Evolutionary conservation across 2,888 invertebrate species (phyloP).

Genomic region (Lycophotia porphyrea): DNA sequence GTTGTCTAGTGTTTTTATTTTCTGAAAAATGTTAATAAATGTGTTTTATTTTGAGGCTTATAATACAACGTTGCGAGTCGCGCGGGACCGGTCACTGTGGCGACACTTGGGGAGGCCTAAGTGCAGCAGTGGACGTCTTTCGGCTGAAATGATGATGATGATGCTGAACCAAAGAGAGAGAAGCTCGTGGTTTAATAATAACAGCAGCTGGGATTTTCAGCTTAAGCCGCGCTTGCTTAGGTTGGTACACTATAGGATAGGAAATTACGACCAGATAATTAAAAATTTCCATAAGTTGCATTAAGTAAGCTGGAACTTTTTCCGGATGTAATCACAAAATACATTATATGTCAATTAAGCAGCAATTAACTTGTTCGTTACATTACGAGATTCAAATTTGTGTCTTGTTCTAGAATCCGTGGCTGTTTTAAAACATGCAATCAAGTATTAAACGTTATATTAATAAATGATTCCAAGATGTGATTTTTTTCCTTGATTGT

Average conservation of each 20-base stretch:
- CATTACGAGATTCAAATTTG: neutral
- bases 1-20: slow-evolving; percentile 96
- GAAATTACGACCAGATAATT: neutral
- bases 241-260: no score
- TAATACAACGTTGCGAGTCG: no score
- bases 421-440: neutral
- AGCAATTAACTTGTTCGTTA: neutral
- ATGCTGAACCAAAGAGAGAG: no score
- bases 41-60: neutral
- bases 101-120: no score
- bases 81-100: no score
- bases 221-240: no score
- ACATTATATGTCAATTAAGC: neutral
- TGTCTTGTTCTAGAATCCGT: neutral
- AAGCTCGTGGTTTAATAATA: no score
- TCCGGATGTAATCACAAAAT: neutral
- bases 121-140: no score
- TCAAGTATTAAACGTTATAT: neutral
- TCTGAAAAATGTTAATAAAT: slow-evolving; percentile 87
- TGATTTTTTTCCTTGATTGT: neutral
- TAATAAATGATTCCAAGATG: neutral
- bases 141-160: no score
- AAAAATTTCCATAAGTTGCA: neutral
- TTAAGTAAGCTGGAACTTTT: neutral
- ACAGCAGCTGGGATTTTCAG: no score